Evolutionary conservation across 1,140 invertebrate genomes (phyloP).

Genomic region (Solenopsis fugax): DNA sequence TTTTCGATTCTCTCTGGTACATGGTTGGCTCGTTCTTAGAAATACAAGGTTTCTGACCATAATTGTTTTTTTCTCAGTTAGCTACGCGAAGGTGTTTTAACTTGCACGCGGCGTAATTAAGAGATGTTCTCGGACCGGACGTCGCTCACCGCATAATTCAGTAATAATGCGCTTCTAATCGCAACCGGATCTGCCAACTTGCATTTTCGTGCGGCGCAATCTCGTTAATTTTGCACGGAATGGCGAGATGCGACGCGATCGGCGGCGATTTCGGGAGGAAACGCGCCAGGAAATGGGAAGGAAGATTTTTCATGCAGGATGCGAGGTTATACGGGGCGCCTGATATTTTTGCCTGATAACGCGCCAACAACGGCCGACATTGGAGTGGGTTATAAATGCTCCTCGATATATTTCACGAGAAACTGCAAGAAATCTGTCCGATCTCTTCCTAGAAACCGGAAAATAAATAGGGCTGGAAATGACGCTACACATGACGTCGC

Average conservation of each 20-base stretch:
- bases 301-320: conserved; percentile 67
- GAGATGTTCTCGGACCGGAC: conserved; percentile 58
- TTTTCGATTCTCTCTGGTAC: background rate
- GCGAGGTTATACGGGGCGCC: conserved; percentile 20
- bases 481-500: conserved; percentile 8
- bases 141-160: conserved; percentile 59
- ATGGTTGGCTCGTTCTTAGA: background rate
- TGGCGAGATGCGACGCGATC: conserved; percentile 31
- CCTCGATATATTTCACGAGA: conserved; percentile 48
- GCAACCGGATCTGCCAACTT: conserved; percentile 41
- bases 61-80: background rate
- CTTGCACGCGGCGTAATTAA: conserved; percentile 37
- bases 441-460: conserved; percentile 46
- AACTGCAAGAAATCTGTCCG: background rate
- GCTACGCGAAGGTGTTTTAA: conserved; percentile 22
- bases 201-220: conserved; percentile 42
- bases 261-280: conserved; percentile 57
- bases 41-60: conserved; percentile 37
- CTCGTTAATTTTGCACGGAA: conserved; percentile 50
- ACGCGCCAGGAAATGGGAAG: conserved; percentile 60
- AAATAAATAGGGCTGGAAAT: conserved; percentile 35
- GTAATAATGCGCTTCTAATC: conserved; percentile 68
- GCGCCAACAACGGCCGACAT: conserved; percentile 43
- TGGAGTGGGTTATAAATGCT: conserved; percentile 45
- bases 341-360: conserved; percentile 66